Conservation (phyloP, 2,888 invertebrate species). For the Globia sparganii region DNA sequence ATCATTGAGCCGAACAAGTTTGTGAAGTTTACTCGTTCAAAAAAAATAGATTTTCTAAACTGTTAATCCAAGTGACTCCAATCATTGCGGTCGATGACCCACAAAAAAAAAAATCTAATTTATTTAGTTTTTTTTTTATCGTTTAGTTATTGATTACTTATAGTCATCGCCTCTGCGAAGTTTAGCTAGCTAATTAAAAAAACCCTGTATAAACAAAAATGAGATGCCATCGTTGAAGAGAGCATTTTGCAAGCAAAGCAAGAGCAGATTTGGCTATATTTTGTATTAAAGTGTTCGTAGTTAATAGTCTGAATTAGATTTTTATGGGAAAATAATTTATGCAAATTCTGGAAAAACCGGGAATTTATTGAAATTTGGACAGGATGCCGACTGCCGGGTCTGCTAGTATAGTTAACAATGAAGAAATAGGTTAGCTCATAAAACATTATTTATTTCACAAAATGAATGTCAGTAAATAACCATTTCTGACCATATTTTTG, state of each 20-base stretch:
- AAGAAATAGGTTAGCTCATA: background rate
- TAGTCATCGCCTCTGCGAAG: too few species aligned
- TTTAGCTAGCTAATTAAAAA: too few species aligned
- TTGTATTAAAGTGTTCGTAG: background rate
- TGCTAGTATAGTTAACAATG: background rate
- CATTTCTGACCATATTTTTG: constrained; percentile 2
- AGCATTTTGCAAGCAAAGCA: too few species aligned
- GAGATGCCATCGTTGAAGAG: background rate
- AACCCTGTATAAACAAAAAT: background rate
- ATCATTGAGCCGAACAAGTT: too few species aligned
- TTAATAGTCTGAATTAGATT: too few species aligned
- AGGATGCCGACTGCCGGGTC: background rate
- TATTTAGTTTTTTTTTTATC: too few species aligned
- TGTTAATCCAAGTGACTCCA: too few species aligned
- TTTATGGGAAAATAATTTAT: background rate
- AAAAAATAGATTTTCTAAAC: too few species aligned
- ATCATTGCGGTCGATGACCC: too few species aligned
- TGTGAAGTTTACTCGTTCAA: too few species aligned
- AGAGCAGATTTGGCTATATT: background rate
- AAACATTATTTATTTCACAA: background rate
- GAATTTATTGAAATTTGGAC: background rate
- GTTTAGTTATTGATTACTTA: too few species aligned
- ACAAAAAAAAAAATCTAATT: too few species aligned
- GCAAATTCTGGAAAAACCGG: background rate
- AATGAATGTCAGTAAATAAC: constrained; percentile 1